Evolutionary conservation across 2,113 vertebrate species (phyloP).

Genomic region (Grantiella picta): DNA sequence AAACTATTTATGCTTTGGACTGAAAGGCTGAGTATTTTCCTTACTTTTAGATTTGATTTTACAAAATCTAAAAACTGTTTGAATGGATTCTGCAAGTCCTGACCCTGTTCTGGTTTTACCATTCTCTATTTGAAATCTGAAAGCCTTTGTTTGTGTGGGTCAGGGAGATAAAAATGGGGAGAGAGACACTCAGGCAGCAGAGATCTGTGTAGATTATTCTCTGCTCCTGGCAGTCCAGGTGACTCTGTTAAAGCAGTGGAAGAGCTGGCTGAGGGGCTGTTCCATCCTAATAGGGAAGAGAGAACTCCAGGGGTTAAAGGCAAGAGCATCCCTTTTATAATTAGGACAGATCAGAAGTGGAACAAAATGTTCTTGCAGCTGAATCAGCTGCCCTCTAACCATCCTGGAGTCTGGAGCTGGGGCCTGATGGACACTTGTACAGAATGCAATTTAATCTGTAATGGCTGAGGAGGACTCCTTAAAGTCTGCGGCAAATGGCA

Average conservation of each 20-base stretch:
- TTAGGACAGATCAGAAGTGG: constrained; percentile 42
- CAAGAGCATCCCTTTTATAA: constrained; percentile 50
- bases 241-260: not conserved
- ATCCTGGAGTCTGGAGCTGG: constrained; percentile 54
- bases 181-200: not conserved
- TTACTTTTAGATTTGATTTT: not conserved
- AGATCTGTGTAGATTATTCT: not conserved
- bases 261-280: not conserved
- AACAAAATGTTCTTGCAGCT: constrained; percentile 53
- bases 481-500: constrained; percentile 64
- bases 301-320: constrained; percentile 48
- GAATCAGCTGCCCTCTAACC: constrained; percentile 61
- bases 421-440: constrained; percentile 55
- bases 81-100: not conserved
- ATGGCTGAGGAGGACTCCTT: constrained; percentile 60
- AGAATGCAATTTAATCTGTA: constrained; percentile 62
- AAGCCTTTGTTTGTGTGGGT: not conserved
- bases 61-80: not conserved
- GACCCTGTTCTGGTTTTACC: not conserved
- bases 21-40: not conserved
- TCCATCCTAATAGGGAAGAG: not conserved
- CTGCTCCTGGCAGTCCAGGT: constrained; percentile 13
- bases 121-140: not conserved
- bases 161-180: not conserved
- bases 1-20: not conserved